Percentiles rank a stretch among this genome's conserved stretches.
Conservation (phyloP, 2,888 invertebrate genomes). For the Mythimna loreyi region DNA sequence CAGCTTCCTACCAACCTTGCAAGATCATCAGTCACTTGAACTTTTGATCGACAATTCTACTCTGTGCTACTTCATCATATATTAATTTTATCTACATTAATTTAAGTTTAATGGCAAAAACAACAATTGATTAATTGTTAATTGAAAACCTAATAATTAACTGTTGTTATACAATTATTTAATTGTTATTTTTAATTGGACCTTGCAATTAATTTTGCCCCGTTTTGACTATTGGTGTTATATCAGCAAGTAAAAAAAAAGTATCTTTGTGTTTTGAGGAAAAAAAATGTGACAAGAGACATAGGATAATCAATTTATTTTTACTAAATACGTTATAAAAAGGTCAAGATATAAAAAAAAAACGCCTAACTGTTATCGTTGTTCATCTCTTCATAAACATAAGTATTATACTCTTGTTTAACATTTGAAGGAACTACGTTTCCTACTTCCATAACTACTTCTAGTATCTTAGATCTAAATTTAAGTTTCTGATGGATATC, state of each 20-base stretch:
- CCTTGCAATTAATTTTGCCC: too few species aligned
- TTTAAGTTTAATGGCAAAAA: too few species aligned
- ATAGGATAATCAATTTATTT: background rate
- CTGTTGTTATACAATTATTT: too few species aligned
- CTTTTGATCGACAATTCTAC: too few species aligned
- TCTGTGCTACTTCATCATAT: too few species aligned
- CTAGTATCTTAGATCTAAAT: slow-evolving; percentile 42
- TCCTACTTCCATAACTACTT: slow-evolving; percentile 28
- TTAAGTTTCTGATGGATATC: slow-evolving; percentile 33
- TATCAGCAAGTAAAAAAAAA: background rate
- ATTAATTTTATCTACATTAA: too few species aligned
- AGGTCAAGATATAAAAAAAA: background rate
- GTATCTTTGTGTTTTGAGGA: background rate
- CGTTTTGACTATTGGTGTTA: background rate
- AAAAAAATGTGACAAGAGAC: background rate
- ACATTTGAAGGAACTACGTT: background rate
- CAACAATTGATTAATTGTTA: too few species aligned
- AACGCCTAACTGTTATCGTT: background rate
- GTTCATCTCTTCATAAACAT: background rate
- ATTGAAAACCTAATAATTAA: too few species aligned
- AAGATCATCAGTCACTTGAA: too few species aligned
- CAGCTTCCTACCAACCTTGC: too few species aligned
- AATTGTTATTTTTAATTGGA: too few species aligned
- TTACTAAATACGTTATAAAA: background rate
- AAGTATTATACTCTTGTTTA: slow-evolving; percentile 13